Evolutionary conservation across 2,113 vertebrate species (phyloP), one percentile per base, ranked within the genome.

Genomic region (Verasper variegatus): DNA sequence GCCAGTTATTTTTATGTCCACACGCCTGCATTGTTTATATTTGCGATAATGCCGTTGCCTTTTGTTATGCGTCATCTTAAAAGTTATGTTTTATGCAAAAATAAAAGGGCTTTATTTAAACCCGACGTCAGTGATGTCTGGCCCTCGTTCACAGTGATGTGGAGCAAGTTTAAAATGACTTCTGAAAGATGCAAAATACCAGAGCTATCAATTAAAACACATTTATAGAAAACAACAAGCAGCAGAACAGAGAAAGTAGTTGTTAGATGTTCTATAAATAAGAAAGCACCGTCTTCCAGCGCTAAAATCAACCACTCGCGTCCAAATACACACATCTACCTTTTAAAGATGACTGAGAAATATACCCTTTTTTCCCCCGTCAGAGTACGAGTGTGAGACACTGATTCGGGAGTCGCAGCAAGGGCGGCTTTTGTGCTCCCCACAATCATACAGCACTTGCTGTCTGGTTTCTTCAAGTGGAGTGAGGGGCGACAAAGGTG

Each of bases 401-500:
- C 82, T 73, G 86, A 88, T 88, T 89, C 61, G 54, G 61, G 80
- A 72, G 82, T 86, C 21, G 35, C 45, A 71, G 83, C 78, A 81
- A 83, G 74, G 78, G 78, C 51, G 49, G 72, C 84, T 79, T 88
- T 89, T 90, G 84, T 91, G 77, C 77, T 81, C 60, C 3, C 74
- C 72, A 54, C 73, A 75, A 79, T 89, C 68, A 71, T 74, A 86
- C 91, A 81, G 79, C 79, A 71, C 72, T 85, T 37, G 56, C 85
- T 84, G 86, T 84, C 81, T 78, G 82, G 83, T 74, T 75, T 73
- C 81, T 80, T 87, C 65, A 59, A 86, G 81, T 74, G 86, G 76
- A 85, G 79, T 74, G 73, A 82, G 78, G 81, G 71, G 72, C 55
- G 42, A 81, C 81, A 83, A 68, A 90, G 85, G 86, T 89, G 87